phyloP scores from a whole-genome alignment of 1,140 invertebrate genomes.

The Phymastichus coffea region DNA sequence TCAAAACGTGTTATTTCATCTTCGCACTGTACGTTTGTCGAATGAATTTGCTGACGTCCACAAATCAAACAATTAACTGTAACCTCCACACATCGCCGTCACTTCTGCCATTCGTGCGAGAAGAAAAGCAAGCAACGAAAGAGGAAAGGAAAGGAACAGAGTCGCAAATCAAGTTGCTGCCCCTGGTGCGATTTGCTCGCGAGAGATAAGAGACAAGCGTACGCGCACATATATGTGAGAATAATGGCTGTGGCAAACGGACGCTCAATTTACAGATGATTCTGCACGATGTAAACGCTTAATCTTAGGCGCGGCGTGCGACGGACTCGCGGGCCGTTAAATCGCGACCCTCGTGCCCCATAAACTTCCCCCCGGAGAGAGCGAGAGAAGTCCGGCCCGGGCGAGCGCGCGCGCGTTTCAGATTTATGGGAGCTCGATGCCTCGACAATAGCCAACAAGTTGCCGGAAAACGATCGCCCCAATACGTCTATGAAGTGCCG shows the following conservation, averaged over 20 bases:
- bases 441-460: conserved; percentile 54
- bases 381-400: not conserved
- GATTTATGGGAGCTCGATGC: conserved; percentile 53
- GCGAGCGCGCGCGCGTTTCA: conserved; percentile 12
- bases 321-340: conserved; percentile 26
- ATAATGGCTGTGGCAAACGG: conserved; percentile 50
- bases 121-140: too few species aligned
- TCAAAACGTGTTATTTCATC: too few species aligned
- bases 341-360: conserved; percentile 45
- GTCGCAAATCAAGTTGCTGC: too few species aligned
- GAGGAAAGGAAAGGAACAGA: too few species aligned
- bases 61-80: too few species aligned
- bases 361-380: conserved; percentile 41
- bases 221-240: conserved; percentile 52
- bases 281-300: conserved; percentile 57
- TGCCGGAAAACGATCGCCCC: conserved; percentile 49
- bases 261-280: conserved; percentile 63
- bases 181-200: too few species aligned
- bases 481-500: conserved; percentile 25
- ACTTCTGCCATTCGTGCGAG: too few species aligned
- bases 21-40: too few species aligned
- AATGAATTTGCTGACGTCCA: too few species aligned
- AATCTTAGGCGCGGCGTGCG: conserved; percentile 60
- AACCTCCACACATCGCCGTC: too few species aligned
- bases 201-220: too few species aligned